A percentile compares a stretch with the other conserved stretches of the same genome.
These are phyloP conservation scores for Brachynemurus nebulosus DNA, from an alignment of 2,888 invertebrate species.

Conservation along the genomic window DNA sequence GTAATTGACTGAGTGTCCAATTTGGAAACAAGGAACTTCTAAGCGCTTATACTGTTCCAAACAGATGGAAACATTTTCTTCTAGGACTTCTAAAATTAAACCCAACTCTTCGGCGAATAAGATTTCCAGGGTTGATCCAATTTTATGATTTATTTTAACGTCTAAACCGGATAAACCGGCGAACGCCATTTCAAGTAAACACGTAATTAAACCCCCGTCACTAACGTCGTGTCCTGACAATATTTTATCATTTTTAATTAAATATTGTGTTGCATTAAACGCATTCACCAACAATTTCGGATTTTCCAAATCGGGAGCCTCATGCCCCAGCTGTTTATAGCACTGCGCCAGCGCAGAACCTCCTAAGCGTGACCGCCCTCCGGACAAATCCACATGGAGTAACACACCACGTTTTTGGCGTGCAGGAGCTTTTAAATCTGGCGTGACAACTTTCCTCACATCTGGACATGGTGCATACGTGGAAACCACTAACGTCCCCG, in stretches of 20 bases:
- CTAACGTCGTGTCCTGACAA: constrained; percentile 90
- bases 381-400: constrained; percentile 65
- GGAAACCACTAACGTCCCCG: constrained; percentile 89
- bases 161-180: constrained; percentile 73
- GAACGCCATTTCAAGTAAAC: constrained; percentile 91
- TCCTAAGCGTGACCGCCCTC: constrained; percentile 64
- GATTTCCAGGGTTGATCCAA: constrained; percentile 45
- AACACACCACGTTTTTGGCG: constrained; percentile 46
- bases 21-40: constrained; percentile 46
- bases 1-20: constrained; percentile 51
- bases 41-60: constrained; percentile 43
- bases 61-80: constrained; percentile 40
- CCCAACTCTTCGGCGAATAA: constrained; percentile 80
- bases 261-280: constrained; percentile 70
- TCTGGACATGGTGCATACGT: constrained; percentile 93
- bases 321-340: constrained; percentile 68
- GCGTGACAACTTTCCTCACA: constrained; percentile 73
- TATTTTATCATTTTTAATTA: constrained; percentile 59
- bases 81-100: constrained; percentile 63
- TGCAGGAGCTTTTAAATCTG: constrained; percentile 66
- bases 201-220: constrained; percentile 88
- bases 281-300: constrained; percentile 52
- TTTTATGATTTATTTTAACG: constrained; percentile 43
- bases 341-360: constrained; percentile 90
- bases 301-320: constrained; percentile 66